These are phyloP conservation scores for Callospermophilus lateralis DNA, from an alignment of 2,113 vertebrate species.

Conservation along the genomic window DNA sequence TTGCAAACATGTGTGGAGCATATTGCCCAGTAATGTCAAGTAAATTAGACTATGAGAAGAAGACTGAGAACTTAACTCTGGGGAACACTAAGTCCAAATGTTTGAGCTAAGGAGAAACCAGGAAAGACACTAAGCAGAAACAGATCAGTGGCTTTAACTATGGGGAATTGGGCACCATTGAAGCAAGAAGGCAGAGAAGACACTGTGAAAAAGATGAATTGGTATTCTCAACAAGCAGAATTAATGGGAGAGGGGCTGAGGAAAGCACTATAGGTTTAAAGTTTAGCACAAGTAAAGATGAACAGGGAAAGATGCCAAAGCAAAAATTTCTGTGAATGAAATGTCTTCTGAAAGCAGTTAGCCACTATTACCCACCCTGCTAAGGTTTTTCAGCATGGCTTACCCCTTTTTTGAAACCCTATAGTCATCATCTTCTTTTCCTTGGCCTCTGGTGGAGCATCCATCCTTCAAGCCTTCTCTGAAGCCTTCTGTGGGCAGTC, in stretches of 20 bases:
- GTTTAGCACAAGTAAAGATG: neutral
- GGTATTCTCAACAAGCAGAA: neutral
- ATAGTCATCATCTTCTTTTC: neutral
- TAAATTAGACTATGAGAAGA: constrained; percentile 46
- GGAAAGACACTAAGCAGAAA: constrained; percentile 25
- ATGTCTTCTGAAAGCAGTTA: neutral
- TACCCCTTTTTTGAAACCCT: constrained; percentile 2
- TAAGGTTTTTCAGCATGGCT: neutral
- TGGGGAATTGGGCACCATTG: neutral
- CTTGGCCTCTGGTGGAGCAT: neutral
- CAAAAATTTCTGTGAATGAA: constrained; percentile 40
- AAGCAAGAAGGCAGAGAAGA: constrained; percentile 5
- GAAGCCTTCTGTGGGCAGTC: neutral
- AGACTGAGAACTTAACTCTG: constrained; percentile 6
- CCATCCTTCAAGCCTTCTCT: constrained; percentile 1
- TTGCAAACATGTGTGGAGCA: neutral
- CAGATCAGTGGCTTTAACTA: neutral
- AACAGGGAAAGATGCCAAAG: neutral
- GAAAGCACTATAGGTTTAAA: constrained; percentile 18
- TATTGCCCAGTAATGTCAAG: neutral
- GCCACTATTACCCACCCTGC: neutral
- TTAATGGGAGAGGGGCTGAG: neutral
- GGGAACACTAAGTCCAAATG: neutral
- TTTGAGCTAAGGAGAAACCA: neutral
- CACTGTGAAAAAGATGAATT: neutral